These are phyloP conservation scores for Hydra vulgaris DNA, from an alignment of 30 jellyfish, hydroid and myxozoan genomes.

Conservation along the genomic window DNA sequence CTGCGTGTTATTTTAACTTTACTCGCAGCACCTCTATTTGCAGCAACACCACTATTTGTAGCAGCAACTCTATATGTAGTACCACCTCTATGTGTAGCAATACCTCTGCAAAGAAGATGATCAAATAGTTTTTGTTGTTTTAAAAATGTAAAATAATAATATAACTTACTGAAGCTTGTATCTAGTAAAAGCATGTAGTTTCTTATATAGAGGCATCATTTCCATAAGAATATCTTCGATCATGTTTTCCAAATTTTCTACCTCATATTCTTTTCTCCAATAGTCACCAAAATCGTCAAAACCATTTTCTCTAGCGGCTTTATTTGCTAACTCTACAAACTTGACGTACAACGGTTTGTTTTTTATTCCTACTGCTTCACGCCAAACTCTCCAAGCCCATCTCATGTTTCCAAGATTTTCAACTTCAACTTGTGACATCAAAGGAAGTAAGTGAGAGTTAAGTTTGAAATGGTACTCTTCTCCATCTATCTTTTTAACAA, in stretches of 20 bases:
- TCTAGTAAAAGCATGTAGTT: constrained; percentile 70
- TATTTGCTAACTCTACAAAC: constrained; percentile 52
- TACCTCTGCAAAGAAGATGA: too few relatives aligned
- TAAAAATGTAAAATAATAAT: background rate
- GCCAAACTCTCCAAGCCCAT: constrained; percentile 87
- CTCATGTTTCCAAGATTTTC: constrained; percentile 24
- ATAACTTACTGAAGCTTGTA: constrained; percentile 48
- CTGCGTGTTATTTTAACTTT: background rate
- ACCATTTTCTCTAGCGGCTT: constrained; percentile 83
- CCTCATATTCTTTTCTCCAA: constrained; percentile 58
- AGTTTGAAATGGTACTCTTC: constrained; percentile 37
- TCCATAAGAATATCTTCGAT: constrained; percentile 31
- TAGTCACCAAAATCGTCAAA: constrained; percentile 71
- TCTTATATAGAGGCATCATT: constrained; percentile 46
- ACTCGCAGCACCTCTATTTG: background rate
- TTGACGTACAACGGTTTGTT: constrained; percentile 45
- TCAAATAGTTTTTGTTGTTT: too few relatives aligned
- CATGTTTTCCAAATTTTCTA: constrained; percentile 39
- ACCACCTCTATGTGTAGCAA: too few relatives aligned
- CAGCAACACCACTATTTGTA: too few relatives aligned
- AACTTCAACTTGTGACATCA: constrained; percentile 40
- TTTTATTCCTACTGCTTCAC: constrained; percentile 58
- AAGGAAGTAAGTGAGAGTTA: constrained; percentile 51
- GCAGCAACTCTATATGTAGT: too few relatives aligned
- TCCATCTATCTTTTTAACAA: constrained; percentile 31